Evolutionary conservation across 1,140 invertebrate genomes (phyloP).

Genomic region (Bicyclus anynana): DNA sequence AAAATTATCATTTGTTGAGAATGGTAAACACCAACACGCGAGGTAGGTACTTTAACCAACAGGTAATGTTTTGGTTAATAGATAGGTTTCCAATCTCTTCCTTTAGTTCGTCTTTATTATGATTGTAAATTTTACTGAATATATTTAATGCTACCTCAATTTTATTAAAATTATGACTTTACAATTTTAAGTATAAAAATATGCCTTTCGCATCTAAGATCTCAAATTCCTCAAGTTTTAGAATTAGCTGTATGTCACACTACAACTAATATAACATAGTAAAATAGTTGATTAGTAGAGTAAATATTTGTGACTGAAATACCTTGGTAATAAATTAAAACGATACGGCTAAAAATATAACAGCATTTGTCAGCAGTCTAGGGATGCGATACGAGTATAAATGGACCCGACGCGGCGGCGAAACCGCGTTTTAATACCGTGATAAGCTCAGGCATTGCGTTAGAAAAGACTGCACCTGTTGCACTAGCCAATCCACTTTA

Average conservation of each 20-base stretch:
- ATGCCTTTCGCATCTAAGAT: too few species aligned
- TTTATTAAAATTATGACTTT: too few species aligned
- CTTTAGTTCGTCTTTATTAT: too few species aligned
- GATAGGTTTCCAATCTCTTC: not conserved
- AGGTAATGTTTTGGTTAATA: not conserved
- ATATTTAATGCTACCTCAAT: too few species aligned
- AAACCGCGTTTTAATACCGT: not conserved
- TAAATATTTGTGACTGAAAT: not conserved
- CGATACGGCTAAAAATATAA: not conserved
- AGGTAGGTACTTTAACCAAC: not conserved
- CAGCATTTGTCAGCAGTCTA: not conserved
- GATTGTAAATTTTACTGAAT: too few species aligned
- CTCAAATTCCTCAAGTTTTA: too few species aligned
- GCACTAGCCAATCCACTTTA: not conserved
- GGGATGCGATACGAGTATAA: not conserved
- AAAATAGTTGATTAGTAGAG: not conserved
- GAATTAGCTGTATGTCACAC: too few species aligned
- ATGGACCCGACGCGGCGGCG: not conserved
- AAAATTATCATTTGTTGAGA: conserved; percentile 13
- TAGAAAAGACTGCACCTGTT: not conserved
- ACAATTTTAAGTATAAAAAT: too few species aligned
- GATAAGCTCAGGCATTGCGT: not conserved
- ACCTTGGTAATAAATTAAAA: not conserved
- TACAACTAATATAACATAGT: too few species aligned
- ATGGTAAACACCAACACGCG: not conserved